These are phyloP conservation scores for Acleris cristana DNA, from an alignment of 2,888 invertebrate genomes.

Conservation along the genomic window DNA sequence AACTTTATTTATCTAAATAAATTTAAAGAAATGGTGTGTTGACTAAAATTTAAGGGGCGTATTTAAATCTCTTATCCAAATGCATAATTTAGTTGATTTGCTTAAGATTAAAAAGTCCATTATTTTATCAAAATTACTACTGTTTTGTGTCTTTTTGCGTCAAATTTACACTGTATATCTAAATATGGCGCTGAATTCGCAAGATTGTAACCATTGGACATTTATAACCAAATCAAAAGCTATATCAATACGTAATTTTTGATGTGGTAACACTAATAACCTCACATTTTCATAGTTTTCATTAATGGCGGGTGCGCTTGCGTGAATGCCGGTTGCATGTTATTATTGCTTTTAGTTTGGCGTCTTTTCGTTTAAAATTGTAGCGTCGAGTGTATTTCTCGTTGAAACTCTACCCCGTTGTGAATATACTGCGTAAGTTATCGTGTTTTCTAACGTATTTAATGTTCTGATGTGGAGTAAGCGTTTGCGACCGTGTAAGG, in stretches of 20 bases:
- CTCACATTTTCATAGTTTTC: slow-evolving; percentile 52
- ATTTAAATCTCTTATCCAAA: slow-evolving; percentile 4
- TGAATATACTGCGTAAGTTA: slow-evolving; percentile 28
- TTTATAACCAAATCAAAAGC: background rate
- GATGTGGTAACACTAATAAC: slow-evolving; percentile 57
- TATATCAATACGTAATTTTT: slow-evolving; percentile 35
- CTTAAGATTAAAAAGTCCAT: too few relatives aligned
- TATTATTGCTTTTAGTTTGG: slow-evolving; percentile 74
- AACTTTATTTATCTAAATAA: too few relatives aligned
- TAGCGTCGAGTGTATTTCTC: slow-evolving; percentile 59
- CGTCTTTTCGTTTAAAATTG: slow-evolving; percentile 65
- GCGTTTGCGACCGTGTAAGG: slow-evolving; percentile 29
- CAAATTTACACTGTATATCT: background rate
- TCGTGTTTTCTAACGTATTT: slow-evolving; percentile 40
- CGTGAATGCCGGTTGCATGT: slow-evolving; percentile 81
- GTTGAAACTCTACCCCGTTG: slow-evolving; percentile 53
- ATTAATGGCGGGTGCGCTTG: slow-evolving; percentile 81
- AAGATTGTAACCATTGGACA: too few relatives aligned
- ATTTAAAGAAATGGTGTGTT: background rate
- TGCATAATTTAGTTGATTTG: background rate
- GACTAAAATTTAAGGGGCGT: background rate
- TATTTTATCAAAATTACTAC: background rate
- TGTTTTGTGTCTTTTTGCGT: background rate
- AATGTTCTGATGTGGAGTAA: slow-evolving; percentile 51
- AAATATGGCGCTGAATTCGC: too few relatives aligned